phyloP scores from a whole-genome alignment of 2,888 invertebrate species.

The Subacronicta megacephala region DNA sequence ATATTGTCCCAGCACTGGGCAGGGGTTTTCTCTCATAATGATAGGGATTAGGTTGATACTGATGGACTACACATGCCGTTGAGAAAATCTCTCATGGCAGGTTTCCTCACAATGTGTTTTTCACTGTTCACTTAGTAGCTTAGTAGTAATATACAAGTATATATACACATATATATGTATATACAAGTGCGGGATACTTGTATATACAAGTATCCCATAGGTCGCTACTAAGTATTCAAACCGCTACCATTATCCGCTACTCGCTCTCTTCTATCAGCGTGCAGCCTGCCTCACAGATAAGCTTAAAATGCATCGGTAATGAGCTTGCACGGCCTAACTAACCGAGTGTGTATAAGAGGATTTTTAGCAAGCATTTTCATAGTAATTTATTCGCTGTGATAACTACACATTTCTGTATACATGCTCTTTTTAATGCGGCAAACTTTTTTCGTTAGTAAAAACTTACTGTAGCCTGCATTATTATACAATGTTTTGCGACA shows the following conservation, averaged over 20 bases:
- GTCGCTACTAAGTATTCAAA: not conserved
- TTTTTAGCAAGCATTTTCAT: conserved; percentile 50
- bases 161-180: too few species aligned
- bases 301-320: conserved; percentile 71
- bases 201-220: too few species aligned
- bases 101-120: too few species aligned
- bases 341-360: conserved; percentile 46
- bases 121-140: too few species aligned
- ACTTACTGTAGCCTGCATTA: not conserved
- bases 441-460: not conserved
- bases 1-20: too few species aligned
- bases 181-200: too few species aligned
- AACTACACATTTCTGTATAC: conserved; percentile 33
- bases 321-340: conserved; percentile 65
- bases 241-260: not conserved
- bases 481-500: too few species aligned
- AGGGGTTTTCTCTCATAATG: too few species aligned
- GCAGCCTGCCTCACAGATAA: conserved; percentile 46
- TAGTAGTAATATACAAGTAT: too few species aligned
- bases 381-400: conserved; percentile 52
- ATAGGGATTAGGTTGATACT: too few species aligned
- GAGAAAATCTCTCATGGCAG: too few species aligned
- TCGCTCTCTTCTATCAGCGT: conserved; percentile 27
- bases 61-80: too few species aligned
- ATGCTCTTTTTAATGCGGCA: conserved; percentile 21